Conservation (phyloP, 2,888 invertebrate species). For the Danaus chrysippus region DNA sequence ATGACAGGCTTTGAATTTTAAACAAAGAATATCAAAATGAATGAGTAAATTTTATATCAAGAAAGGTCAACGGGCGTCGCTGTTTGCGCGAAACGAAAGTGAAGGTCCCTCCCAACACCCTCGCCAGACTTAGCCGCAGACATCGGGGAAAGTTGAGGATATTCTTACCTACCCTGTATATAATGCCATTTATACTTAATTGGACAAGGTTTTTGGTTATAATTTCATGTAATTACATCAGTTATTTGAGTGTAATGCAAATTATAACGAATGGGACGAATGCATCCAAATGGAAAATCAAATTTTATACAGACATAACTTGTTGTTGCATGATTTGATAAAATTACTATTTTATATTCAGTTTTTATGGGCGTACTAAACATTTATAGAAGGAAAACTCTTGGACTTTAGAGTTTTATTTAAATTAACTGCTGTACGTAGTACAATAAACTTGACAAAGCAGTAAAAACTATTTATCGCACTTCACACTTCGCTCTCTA, state of each 20-base stretch:
- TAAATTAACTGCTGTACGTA: neutral
- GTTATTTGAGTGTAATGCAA: no score
- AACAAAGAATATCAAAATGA: conserved; percentile 11
- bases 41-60: conserved; percentile 29
- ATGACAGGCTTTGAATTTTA: conserved; percentile 5
- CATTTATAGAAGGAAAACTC: neutral
- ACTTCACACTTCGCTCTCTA: neutral
- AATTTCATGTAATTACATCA: neutral
- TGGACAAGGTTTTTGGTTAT: conserved; percentile 11
- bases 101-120: conserved; percentile 47
- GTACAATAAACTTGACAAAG: neutral
- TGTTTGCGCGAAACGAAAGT: conserved; percentile 55
- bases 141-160: conserved; percentile 47
- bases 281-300: no score
- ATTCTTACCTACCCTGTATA: conserved; percentile 22
- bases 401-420: conserved; percentile 1
- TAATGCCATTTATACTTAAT: conserved; percentile 11
- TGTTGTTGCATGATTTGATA: neutral
- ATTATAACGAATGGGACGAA: no score
- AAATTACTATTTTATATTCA: neutral
- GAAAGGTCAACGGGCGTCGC: conserved; percentile 49
- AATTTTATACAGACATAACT: neutral
- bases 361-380: neutral
- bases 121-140: conserved; percentile 49
- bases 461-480: conserved; percentile 2